phyloP scores from a whole-genome alignment of 2,113 vertebrate species.

The Prolemur simus region DNA sequence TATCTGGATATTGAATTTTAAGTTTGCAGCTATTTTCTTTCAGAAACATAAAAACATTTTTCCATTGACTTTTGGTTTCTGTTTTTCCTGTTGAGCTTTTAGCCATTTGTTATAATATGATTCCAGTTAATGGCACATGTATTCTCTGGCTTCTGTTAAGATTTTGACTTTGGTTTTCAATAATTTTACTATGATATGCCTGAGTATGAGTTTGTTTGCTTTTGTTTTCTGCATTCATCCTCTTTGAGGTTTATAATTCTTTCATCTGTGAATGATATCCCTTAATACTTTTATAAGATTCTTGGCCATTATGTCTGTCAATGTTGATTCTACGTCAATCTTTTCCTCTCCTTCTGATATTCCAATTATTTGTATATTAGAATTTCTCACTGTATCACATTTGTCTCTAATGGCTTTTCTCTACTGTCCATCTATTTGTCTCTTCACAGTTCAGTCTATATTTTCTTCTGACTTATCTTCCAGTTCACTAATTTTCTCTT shows the following conservation, averaged over 20 bases:
- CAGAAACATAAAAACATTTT: neutral
- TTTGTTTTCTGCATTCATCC: neutral
- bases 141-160: neutral
- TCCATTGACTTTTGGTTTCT: neutral
- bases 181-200: neutral
- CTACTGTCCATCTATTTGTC: neutral
- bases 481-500: constrained; percentile 20
- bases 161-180: neutral
- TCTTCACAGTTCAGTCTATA: neutral
- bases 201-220: neutral
- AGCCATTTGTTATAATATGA: neutral
- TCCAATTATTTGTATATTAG: neutral
- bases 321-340: neutral
- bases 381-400: neutral
- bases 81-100: neutral
- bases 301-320: neutral
- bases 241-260: neutral
- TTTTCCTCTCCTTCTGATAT: neutral
- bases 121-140: neutral
- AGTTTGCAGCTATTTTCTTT: neutral
- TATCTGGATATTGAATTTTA: neutral
- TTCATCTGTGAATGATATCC: neutral
- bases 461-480: neutral
- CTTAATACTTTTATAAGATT: neutral
- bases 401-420: neutral